Base-by-base conservation (phyloP, 2,888 invertebrate genomes). In the Melitaea athalia region DNA sequence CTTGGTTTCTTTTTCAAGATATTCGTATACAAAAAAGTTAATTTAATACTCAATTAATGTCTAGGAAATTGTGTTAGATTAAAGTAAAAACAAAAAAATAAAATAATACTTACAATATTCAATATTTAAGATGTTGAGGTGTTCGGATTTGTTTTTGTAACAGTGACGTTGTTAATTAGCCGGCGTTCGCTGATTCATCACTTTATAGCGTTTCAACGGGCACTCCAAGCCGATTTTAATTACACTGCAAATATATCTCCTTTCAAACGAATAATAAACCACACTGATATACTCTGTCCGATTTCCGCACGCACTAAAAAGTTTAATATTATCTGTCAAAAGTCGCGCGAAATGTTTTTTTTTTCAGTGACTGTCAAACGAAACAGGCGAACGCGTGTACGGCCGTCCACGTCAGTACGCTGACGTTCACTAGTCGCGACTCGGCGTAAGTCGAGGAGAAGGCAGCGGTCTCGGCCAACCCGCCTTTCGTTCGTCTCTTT, bases 401-500 rank as follows among this genome's bases (percentile, higher is more conserved):
- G 85, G 84, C 89, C 90, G 87, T 79, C 86, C 89, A 84, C 92
- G 92, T 86, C 92, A 90, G 89, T 82, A 79, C 85, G 79, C 91
- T 87, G 92, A 89, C 92, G 92, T 89, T 86, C 87, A 92, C 92
- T 92, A 91, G 84, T 81, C 90, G 89, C 88, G 88, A 85, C 84
- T 87, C 91, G 90, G 83, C 88, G 85, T 87, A 92, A 92, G 91
- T 91, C 89, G 88, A 88, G 83, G 90, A 86, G 91, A 91, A 92
- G 92, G 92, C 92, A 91, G 92, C 87, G 91, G 90, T 91, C 91
- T 91, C 88, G 79, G 82, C 84, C 88, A 88, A 85, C 92, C 89
- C 92, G 92, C 92, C 92, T 92, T 92, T 89, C 91, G 85, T 89
- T 86, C 87, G 87, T 92, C 92, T 90, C 92, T 84, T 86, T 92